These are phyloP conservation scores for Etheostoma nigrum DNA, from an alignment of 2,797 vertebrate species.

Conservation along the genomic window DNA sequence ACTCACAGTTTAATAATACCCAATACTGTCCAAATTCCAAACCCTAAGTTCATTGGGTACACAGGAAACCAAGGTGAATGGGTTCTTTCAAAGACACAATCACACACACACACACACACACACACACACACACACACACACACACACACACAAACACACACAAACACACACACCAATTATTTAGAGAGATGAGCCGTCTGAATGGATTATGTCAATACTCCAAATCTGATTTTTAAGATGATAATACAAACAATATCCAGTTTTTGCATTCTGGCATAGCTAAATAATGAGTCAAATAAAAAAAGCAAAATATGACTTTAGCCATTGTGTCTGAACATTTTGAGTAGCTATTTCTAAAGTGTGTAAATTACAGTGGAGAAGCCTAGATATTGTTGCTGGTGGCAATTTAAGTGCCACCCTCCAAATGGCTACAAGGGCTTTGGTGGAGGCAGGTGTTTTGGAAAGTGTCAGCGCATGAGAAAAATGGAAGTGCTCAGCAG, in stretches of 20 bases:
- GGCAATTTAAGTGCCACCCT: slow-evolving; percentile 67
- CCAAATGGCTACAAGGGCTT: slow-evolving; percentile 44
- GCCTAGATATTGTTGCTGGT: slow-evolving; percentile 46
- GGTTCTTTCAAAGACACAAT: too few species aligned
- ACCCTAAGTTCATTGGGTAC: too few species aligned
- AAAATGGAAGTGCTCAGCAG: slow-evolving; percentile 58
- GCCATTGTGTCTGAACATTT: slow-evolving; percentile 22
- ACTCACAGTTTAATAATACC: too few species aligned
- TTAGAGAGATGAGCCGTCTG: not conserved
- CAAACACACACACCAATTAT: too few species aligned
- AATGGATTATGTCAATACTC: slow-evolving; percentile 1
- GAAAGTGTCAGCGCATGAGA: slow-evolving; percentile 57
- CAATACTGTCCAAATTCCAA: too few species aligned
- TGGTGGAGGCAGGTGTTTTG: slow-evolving; percentile 56
- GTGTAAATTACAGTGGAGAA: slow-evolving; percentile 55
- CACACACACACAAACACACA: too few species aligned
- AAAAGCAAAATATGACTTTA: slow-evolving; percentile 2
- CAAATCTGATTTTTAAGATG: not conserved
- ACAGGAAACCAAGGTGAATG: too few species aligned
- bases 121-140: too few species aligned
- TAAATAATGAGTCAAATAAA: slow-evolving; percentile 15
- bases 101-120: too few species aligned
- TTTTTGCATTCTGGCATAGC: slow-evolving; percentile 1
- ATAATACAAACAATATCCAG: slow-evolving; percentile 5
- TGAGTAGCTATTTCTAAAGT: slow-evolving; percentile 46